A percentile compares a stretch with the other conserved stretches of the same genome.
phyloP scores from a whole-genome alignment of 2,113 vertebrate species.

The Pluvianellus socialis region DNA sequence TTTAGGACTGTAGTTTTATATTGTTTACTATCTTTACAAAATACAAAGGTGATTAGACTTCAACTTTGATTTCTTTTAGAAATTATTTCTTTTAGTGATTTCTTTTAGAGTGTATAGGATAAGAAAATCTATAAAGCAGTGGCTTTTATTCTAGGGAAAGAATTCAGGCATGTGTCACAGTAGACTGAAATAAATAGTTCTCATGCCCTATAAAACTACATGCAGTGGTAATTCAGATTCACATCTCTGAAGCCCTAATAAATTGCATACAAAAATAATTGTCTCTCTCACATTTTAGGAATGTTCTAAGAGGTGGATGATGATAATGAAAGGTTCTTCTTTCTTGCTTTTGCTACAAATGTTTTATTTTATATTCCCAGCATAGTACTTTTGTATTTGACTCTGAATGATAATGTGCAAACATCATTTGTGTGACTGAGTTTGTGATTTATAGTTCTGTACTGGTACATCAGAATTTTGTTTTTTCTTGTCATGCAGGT shows the following conservation, averaged over 20 bases:
- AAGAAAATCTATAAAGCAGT: not conserved
- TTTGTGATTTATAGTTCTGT: not conserved
- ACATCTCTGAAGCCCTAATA: not conserved
- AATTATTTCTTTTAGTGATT: not conserved
- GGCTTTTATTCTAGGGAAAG: not conserved
- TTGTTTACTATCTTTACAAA: not conserved
- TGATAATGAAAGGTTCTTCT: not conserved
- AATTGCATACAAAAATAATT: not conserved
- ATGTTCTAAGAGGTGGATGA: not conserved
- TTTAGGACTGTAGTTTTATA: not conserved
- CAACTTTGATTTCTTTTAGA: not conserved
- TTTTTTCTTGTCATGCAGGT: not conserved
- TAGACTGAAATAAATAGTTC: not conserved
- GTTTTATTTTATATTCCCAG: not conserved
- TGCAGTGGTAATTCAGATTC: not conserved
- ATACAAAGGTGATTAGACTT: not conserved
- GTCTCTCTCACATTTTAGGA: not conserved
- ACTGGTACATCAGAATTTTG: not conserved
- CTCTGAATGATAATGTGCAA: not conserved
- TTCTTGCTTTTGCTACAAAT: not conserved
- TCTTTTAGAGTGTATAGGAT: not conserved
- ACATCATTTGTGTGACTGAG: not conserved
- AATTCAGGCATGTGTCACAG: not conserved
- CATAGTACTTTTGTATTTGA: not conserved
- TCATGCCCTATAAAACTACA: not conserved